Evolutionary conservation across 1,140 invertebrate species (phyloP).

Genomic region (Apocrypta bakeri): DNA sequence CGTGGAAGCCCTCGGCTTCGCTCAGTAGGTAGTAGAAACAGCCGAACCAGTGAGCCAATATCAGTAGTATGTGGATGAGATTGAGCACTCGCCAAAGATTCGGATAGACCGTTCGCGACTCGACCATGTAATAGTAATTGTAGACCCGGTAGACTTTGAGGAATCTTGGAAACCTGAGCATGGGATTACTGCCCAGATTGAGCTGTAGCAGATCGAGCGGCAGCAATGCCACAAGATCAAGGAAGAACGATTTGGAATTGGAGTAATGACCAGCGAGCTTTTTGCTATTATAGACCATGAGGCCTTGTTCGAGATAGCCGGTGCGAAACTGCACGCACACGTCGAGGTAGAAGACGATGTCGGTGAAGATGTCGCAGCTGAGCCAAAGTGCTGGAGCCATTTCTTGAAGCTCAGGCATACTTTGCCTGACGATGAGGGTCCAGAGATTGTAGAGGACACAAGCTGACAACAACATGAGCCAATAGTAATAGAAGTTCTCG

Average conservation of each 20-base stretch:
- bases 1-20: conserved; percentile 91
- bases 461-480: conserved; percentile 90
- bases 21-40: conserved; percentile 97
- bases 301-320: conserved; percentile 95
- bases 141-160: conserved; percentile 92
- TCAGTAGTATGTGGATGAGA: conserved; percentile 94
- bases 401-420: conserved; percentile 90
- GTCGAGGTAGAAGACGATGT: conserved; percentile 90
- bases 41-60: conserved; percentile 97
- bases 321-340: conserved; percentile 93
- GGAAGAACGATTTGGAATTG: conserved; percentile 87
- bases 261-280: conserved; percentile 93
- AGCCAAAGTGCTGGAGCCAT: conserved; percentile 85
- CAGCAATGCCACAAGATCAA: conserved; percentile 88
- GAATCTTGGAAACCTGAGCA: conserved; percentile 89
- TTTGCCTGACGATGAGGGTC: conserved; percentile 95
- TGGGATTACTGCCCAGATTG: conserved; percentile 84
- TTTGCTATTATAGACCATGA: conserved; percentile 93
- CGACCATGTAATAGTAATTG: conserved; percentile 96
- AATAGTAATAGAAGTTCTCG: conserved; percentile 96
- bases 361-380: conserved; percentile 87
- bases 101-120: conserved; percentile 94
- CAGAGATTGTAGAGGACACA: conserved; percentile 96
- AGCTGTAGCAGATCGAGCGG: conserved; percentile 92
- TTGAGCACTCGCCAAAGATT: conserved; percentile 97